Conservation (phyloP, 2,888 invertebrate species). For the Gonocerus acuteangulatus region DNA sequence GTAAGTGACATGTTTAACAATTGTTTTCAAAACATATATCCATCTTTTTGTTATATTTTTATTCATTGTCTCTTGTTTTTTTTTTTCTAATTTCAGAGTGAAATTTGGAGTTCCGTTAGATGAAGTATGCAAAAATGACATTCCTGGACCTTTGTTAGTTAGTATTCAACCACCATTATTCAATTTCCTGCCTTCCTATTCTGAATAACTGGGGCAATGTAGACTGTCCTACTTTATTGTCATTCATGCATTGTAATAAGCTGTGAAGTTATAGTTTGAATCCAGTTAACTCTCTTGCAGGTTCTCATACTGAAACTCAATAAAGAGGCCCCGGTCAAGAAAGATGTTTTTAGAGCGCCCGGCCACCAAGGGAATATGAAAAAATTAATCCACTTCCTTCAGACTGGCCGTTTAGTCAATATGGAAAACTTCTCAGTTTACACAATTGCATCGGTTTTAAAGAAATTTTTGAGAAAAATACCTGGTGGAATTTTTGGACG, state of each 20-base stretch:
- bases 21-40: not conserved
- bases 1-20: constrained; percentile 39
- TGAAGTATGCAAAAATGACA: constrained; percentile 90
- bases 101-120: constrained; percentile 88
- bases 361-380: constrained; percentile 93
- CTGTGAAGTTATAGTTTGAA: not conserved
- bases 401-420: constrained; percentile 80
- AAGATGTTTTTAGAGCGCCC: constrained; percentile 90
- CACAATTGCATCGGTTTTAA: constrained; percentile 95
- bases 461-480: constrained; percentile 93
- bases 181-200: constrained; percentile 14
- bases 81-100: constrained; percentile 51
- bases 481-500: constrained; percentile 94
- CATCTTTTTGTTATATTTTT: constrained; percentile 1
- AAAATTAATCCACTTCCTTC: constrained; percentile 82
- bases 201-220: not conserved
- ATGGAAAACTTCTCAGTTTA: constrained; percentile 94
- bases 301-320: constrained; percentile 86
- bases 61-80: not conserved
- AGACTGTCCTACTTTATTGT: constrained; percentile 17
- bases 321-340: constrained; percentile 86
- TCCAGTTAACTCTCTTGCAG: constrained; percentile 46
- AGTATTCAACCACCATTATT: constrained; percentile 44
- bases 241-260: constrained; percentile 1
- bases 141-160: constrained; percentile 85